Base-by-base conservation (phyloP, 2,888 invertebrate genomes). In the Biston stratarius region DNA sequence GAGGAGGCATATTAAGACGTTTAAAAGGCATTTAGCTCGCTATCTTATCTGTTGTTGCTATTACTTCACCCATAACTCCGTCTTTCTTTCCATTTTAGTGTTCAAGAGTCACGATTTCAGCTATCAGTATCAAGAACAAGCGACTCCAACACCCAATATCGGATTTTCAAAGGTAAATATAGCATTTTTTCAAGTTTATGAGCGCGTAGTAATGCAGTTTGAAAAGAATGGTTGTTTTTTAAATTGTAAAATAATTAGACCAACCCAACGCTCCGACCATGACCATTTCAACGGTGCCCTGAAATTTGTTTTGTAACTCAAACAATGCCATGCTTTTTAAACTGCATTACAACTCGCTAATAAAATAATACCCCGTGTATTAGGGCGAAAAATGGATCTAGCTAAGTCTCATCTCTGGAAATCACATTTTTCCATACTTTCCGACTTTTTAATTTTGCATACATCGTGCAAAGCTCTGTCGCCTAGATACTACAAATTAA, bases 101-200 rank as follows among this genome's bases (percentile, higher is more conserved):
- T 96, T 97, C 94, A 97, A 97, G 92, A 96, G 96, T 92, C 96
- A 96, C 94, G 96, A 96, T 87, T 95, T 95, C 86, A 95, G 86
- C 82, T 93, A 94, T 90, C 93, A 94, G 92, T 94, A 95, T 92
- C 94, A 96, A 89, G 96, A 96, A 89, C 96, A 96, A 89, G 94
- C 96, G 79, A 91, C 91, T 83, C 96, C 96, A 84, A 97, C 97
- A 86, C 97, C 97, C 84, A 97, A 97, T 95, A 97, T 97, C 90
- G 98, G 98, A 90, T 98, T 98, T 95, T 98, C 98, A 83, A 98
- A 98, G 96, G 98, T 98, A 95, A 80, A 74, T 73, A 67, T 76
- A 75, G 61, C 71, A 24, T 73, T 76, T 81, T 83, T 82, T 78
- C 80, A 83, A 82, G 76, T 91, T 91, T 88, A 91, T 80, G 86